Evolutionary conservation across 2,113 vertebrate genomes (phyloP), one percentile per base, ranked within the genome.

Genomic region (Platysteira castanea): DNA sequence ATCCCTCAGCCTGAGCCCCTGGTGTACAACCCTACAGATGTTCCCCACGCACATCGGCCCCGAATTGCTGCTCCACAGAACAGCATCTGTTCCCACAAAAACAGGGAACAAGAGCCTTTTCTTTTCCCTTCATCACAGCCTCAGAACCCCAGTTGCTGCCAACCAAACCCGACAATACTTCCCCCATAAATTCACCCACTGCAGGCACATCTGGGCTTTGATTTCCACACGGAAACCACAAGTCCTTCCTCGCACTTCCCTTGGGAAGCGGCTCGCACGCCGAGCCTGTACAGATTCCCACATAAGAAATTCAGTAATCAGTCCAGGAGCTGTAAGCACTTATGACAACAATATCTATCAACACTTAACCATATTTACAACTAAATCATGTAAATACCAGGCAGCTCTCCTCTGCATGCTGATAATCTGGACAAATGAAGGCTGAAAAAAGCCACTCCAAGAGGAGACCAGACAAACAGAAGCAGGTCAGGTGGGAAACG

Each of bases 271-370:
- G 76, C 75, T 87, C 8, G 3, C 12, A 59, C 4, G 63, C 8
- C 35, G 5, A 50, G 82, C 71, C 52, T n/a, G 73, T 35, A 41
- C 44, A 27, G 65, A 57, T 79, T 89, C 94, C 71, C 89, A 95
- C 95, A 60, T 52, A 41, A 92, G 65, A 85, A 95, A 96, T 65
- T 26, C 76, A 91, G 65, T 33, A 71, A 87, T 89, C 84, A 87
- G 85, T 79, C 71, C 93, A 65, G 73, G 11, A 91, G 86, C 92
- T 70, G 86, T 79, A 95, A 96, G 81, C 52, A 56, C 94, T 93
- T 90, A 56, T 80, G 96, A 96, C 84, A 96, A 96, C 97, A 97
- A 69, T 93, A 89, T 83, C 75, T 75, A 97, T 95, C 87, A 92
- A 95, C 91, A 54, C 78, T 87, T 79, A 46, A 46, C 73, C 39